These are phyloP conservation scores for Cosmia pyralina DNA, from an alignment of 2,888 invertebrate species.

Conservation along the genomic window DNA sequence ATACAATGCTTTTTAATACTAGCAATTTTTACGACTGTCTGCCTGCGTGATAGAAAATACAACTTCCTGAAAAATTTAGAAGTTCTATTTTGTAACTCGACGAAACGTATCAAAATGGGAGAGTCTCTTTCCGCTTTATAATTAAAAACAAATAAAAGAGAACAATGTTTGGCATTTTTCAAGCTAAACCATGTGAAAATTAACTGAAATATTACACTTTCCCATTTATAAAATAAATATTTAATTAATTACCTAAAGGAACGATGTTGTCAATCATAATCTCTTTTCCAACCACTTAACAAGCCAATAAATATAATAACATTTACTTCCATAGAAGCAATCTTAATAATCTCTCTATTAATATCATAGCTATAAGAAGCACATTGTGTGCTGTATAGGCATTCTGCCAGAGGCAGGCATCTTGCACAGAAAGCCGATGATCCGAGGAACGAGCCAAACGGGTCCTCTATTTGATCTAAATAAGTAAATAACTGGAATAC, in stretches of 20 bases:
- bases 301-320: background rate
- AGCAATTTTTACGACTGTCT: background rate
- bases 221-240: too few relatives aligned
- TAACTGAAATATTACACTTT: too few relatives aligned
- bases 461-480: slow-evolving; percentile 60
- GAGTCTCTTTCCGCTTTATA: too few relatives aligned
- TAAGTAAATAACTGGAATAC: slow-evolving; percentile 58
- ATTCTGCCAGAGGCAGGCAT: slow-evolving; percentile 34
- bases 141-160: too few relatives aligned
- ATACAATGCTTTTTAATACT: background rate
- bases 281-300: background rate
- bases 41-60: background rate
- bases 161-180: background rate
- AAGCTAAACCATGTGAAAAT: too few relatives aligned
- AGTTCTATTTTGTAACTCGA: too few relatives aligned
- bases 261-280: background rate
- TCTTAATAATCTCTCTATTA: slow-evolving; percentile 19
- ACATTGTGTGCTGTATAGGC: background rate
- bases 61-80: too few relatives aligned
- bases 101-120: too few relatives aligned
- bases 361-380: slow-evolving; percentile 7
- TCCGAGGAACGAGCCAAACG: slow-evolving; percentile 51
- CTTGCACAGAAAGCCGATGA: slow-evolving; percentile 50
- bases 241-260: too few relatives aligned
- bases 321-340: background rate